phyloP scores from a whole-genome alignment of 2,888 invertebrate genomes.

The Scaptomyza parva region DNA sequence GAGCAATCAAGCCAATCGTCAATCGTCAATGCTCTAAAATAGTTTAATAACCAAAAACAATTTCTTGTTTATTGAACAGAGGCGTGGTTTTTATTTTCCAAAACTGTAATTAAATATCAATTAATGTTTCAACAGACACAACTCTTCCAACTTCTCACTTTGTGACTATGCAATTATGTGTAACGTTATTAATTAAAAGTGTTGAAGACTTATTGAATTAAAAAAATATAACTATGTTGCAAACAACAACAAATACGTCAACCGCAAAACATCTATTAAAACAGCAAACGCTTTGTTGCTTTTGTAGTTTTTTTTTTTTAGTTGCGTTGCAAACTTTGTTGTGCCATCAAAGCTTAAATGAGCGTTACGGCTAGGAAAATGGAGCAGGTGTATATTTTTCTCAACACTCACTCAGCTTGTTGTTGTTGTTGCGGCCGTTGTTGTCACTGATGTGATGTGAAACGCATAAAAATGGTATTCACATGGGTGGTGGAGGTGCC shows the following conservation, averaged over 20 bases:
- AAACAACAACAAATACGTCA: slow-evolving; percentile 33
- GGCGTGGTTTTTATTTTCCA: slow-evolving; percentile 21
- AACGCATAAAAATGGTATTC: slow-evolving; percentile 37
- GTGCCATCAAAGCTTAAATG: slow-evolving; percentile 17
- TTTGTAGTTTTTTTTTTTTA: slow-evolving; percentile 19
- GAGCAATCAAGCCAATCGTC: slow-evolving; percentile 43
- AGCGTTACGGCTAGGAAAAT: slow-evolving; percentile 34
- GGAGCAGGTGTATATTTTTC: slow-evolving; percentile 38
- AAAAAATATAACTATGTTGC: slow-evolving; percentile 30
- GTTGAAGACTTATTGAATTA: slow-evolving; percentile 57
- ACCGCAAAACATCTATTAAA: slow-evolving; percentile 67
- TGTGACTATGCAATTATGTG: slow-evolving; percentile 35
- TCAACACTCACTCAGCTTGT: slow-evolving; percentile 12
- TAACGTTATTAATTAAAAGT: slow-evolving; percentile 73
- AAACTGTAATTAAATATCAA: slow-evolving; percentile 73
- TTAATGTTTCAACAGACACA: slow-evolving; percentile 67
- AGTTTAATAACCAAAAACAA: slow-evolving; percentile 52
- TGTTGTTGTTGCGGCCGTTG: neutral
- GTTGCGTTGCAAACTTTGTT: slow-evolving; percentile 25
- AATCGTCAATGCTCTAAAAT: slow-evolving; percentile 12
- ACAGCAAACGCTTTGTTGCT: slow-evolving; percentile 39
- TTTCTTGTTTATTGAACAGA: slow-evolving; percentile 34
- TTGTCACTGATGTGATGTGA: slow-evolving; percentile 36
- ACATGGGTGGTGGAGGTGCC: slow-evolving; percentile 26
- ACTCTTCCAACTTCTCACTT: slow-evolving; percentile 7